phyloP scores from a whole-genome alignment of 1,140 invertebrate genomes.

The Bombus sylvicola region DNA sequence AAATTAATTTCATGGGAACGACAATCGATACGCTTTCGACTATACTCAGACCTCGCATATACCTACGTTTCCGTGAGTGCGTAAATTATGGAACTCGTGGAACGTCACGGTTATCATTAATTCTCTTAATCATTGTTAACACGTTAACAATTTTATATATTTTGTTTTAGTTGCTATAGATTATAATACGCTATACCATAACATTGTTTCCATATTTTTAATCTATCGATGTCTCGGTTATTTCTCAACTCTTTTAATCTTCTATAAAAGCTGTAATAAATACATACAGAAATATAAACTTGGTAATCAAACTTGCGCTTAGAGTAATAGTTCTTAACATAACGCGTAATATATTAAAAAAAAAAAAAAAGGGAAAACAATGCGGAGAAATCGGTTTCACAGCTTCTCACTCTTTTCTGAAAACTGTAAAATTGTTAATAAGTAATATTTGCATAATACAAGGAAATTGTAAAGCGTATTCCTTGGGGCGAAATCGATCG shows the following conservation, averaged over 20 bases:
- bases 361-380: background rate
- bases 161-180: no score
- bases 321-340: background rate
- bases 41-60: background rate
- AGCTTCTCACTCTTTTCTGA: no score
- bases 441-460: background rate
- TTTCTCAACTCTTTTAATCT: background rate
- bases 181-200: no score
- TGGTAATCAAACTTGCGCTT: no score
- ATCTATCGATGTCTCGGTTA: background rate
- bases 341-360: background rate
- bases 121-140: background rate
- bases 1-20: slow-evolving; percentile 67
- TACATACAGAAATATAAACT: background rate
- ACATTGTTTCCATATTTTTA: no score
- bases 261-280: background rate
- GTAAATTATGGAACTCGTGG: slow-evolving; percentile 3
- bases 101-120: background rate
- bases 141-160: no score
- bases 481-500: no score
- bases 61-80: background rate
- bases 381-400: background rate
- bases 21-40: slow-evolving; percentile 46
- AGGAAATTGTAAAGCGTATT: background rate
- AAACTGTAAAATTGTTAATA: background rate